phyloP scores from a whole-genome alignment of 1,140 invertebrate species.

The Aphelenchoides avenae region DNA sequence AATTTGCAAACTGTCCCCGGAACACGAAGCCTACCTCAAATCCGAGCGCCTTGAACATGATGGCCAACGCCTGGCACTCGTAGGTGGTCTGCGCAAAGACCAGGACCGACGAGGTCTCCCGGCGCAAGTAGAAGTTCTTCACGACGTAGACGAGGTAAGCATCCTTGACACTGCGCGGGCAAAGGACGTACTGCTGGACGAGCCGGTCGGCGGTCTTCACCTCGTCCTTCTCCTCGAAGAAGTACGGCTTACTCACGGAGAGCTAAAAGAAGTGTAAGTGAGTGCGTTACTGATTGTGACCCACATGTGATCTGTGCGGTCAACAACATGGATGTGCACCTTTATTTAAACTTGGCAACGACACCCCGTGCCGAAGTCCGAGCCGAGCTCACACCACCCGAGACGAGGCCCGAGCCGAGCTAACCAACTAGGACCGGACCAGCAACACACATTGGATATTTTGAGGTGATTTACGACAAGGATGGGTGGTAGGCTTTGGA shows the following conservation, averaged over 20 bases:
- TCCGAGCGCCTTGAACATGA: slow-evolving; percentile 54
- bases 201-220: slow-evolving; percentile 70
- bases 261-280: slow-evolving; percentile 37
- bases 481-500: no score
- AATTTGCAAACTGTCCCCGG: background rate
- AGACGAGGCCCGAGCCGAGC: no score
- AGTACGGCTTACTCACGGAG: slow-evolving; percentile 62
- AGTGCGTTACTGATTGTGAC: no score
- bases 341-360: no score
- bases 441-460: no score
- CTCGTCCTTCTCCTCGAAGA: slow-evolving; percentile 64
- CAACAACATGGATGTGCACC: no score
- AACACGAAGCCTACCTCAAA: slow-evolving; percentile 40
- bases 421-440: no score
- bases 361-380: no score
- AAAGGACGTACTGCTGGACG: slow-evolving; percentile 82
- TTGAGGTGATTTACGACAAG: no score
- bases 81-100: slow-evolving; percentile 55
- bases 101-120: slow-evolving; percentile 41
- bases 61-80: slow-evolving; percentile 55
- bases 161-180: slow-evolving; percentile 82
- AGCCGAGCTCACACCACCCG: no score
- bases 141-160: slow-evolving; percentile 85
- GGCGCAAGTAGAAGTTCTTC: slow-evolving; percentile 61
- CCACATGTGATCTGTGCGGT: no score